These are phyloP conservation scores for Alosa alosa DNA, from an alignment of 2,113 vertebrate genomes.

Conservation along the genomic window DNA sequence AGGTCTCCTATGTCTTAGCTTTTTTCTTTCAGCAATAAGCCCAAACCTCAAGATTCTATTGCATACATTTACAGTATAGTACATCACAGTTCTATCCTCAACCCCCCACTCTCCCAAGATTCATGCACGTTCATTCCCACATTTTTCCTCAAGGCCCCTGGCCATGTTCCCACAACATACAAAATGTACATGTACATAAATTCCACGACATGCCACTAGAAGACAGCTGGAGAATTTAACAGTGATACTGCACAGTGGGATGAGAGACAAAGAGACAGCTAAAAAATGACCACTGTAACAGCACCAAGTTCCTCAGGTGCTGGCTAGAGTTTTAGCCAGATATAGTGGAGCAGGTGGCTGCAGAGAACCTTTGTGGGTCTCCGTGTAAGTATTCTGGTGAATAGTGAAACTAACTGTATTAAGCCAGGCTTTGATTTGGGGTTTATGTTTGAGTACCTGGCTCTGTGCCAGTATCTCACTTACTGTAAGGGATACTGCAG, in stretches of 20 bases:
- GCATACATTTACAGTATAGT: slow-evolving; percentile 43
- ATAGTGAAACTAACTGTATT: not conserved
- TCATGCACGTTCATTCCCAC: slow-evolving; percentile 22
- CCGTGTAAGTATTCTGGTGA: not conserved
- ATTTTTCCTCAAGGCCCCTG: slow-evolving; percentile 19
- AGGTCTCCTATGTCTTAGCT: slow-evolving; percentile 3
- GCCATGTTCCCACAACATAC: not conserved
- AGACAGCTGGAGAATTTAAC: slow-evolving; percentile 25
- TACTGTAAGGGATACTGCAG: not conserved
- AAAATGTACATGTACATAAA: slow-evolving; percentile 33
- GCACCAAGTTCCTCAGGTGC: not conserved
- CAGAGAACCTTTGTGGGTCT: not conserved
- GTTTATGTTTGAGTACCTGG: not conserved
- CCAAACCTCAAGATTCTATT: slow-evolving; percentile 20
- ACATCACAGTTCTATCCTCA: slow-evolving; percentile 49
- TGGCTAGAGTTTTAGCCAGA: not conserved
- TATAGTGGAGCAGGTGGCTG: not conserved
- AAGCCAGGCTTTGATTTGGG: not conserved
- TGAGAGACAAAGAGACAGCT: not conserved
- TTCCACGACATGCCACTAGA: slow-evolving; percentile 41
- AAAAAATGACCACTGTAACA: not conserved
- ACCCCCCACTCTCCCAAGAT: slow-evolving; percentile 12
- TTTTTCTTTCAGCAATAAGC: slow-evolving; percentile 12
- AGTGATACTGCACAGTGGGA: slow-evolving; percentile 4
- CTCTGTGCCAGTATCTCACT: not conserved